These are phyloP conservation scores for Acanthaster planci DNA, from an alignment of 35 echinoderm and acorn worm species.

Conservation along the genomic window DNA sequence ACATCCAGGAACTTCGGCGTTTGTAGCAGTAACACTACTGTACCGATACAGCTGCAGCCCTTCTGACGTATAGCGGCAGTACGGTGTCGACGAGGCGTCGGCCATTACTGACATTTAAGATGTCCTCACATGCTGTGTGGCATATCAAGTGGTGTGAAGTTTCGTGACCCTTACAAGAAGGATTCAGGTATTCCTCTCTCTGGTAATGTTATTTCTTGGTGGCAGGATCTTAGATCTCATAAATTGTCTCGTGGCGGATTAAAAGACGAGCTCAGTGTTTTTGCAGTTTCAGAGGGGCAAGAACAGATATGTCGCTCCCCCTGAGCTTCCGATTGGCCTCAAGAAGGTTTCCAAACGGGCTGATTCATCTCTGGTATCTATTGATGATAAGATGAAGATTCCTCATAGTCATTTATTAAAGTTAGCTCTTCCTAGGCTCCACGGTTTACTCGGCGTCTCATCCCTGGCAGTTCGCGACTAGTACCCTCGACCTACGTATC, in stretches of 20 bases:
- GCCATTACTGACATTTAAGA: no score
- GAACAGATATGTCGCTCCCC: background rate
- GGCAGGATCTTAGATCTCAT: background rate
- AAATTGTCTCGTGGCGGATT: background rate
- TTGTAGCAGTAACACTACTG: background rate
- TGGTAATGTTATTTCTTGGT: background rate
- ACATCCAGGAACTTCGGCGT: background rate
- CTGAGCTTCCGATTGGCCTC: background rate
- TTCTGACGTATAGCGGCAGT: no score
- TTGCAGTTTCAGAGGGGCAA: background rate
- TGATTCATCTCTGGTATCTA: background rate
- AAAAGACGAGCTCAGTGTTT: background rate
- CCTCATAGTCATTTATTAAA: no score
- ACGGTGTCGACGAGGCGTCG: no score
- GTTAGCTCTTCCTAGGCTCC: no score
- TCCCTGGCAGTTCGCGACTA: no score
- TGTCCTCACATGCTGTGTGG: no score
- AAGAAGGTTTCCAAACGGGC: background rate
- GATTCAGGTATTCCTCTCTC: background rate
- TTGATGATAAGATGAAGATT: background rate
- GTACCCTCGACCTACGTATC: no score
- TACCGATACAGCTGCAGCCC: background rate
- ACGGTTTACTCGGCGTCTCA: no score
- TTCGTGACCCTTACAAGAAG: background rate
- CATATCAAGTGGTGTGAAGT: no score